Conservation (phyloP, 2,797 vertebrate species). For the Halcyon badia region DNA sequence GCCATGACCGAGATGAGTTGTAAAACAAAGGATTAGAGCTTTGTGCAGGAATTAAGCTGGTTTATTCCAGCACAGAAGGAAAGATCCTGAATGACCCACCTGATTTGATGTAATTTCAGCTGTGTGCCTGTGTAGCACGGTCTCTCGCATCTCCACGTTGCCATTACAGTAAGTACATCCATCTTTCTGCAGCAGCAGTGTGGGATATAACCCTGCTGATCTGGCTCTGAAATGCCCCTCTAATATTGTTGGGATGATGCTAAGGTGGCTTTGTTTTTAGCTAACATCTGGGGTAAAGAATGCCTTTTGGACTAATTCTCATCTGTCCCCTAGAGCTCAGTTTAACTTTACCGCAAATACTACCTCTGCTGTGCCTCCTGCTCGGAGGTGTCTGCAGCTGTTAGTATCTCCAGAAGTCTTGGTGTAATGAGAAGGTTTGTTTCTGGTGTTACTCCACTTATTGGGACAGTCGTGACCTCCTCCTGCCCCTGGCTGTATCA, state of each 20-base stretch:
- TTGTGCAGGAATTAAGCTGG: background rate
- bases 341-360: background rate
- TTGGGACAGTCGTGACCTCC: background rate
- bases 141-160: background rate
- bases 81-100: background rate
- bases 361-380: background rate
- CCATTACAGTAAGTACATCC: background rate
- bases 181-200: background rate
- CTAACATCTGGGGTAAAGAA: background rate
- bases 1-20: background rate
- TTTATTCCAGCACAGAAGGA: background rate
- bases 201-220: background rate
- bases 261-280: background rate
- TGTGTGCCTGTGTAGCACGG: background rate
- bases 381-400: background rate
- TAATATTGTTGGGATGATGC: background rate
- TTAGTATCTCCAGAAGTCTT: rapidly evolving
- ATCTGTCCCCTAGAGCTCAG: background rate
- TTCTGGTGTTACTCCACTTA: background rate
- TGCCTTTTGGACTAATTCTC: background rate
- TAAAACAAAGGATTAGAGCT: background rate
- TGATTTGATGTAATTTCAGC: background rate
- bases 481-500: background rate
- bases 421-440: background rate
- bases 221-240: background rate